Base-by-base conservation (phyloP, 2,113 vertebrate genomes). In the Hydropotes inermis region DNA sequence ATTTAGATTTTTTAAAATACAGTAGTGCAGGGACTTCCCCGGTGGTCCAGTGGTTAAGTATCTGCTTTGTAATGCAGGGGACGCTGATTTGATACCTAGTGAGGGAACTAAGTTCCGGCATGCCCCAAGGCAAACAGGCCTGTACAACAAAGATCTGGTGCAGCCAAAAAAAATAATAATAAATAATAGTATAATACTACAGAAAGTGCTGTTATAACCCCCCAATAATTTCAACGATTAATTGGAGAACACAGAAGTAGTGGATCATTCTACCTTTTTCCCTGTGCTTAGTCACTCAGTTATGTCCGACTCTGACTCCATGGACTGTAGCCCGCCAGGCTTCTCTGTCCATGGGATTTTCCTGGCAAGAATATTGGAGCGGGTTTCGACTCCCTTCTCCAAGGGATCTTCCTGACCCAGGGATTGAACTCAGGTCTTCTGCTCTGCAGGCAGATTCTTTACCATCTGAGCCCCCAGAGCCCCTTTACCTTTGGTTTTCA, bases 11-110 rank as follows among this genome's bases (percentile, higher is more conserved):
- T 45, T 61, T 70, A 78, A 58, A 83, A 79, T 27, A 47, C 67
- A 47, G 15, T 10, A 30, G 21, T 74, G 12, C 17, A 67, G 9
- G 36, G 36, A 39, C 36, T 74, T 74, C n/a, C 19, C 21, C 39
- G 36, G 67, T 25, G 21, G 67, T 23, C 67, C n/a, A 39, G 67
- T 70, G 67, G 67, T 39, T 39, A 70, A 70, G 67, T 23, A 36
- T 36, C 67, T 23, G n/a, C 67, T 10, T 13, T 74, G 67, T 10
- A 39, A 74, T 39, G n/a, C n/a, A 70, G n/a, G 5, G 4, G n/a
- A 2, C 0, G 0, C 17, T 23, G 36, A 10, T 70, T 70, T 1
- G 2, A 23, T 74, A 36, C 21, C n/a, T 12, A 21, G 19, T 39
- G n/a, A 36, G 67, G 6, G n/a, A 74, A 39, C 19, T 39, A 25